These are phyloP conservation scores for Streptopelia turtur DNA, from an alignment of 2,797 vertebrate species.

Conservation along the genomic window DNA sequence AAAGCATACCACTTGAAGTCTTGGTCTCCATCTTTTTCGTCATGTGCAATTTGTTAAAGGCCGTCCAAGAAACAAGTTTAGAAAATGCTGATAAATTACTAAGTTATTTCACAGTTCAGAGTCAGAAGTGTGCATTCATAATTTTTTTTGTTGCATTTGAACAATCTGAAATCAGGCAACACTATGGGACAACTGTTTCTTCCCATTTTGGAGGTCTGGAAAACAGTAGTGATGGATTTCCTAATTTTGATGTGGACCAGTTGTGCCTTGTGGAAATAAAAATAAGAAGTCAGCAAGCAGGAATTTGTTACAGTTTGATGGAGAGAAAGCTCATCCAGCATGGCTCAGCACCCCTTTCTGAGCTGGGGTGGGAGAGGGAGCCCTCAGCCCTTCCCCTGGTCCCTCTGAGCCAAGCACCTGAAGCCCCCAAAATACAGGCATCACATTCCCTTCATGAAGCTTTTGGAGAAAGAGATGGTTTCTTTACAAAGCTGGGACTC, in stretches of 20 bases:
- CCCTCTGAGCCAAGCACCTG: neutral
- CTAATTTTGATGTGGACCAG: neutral
- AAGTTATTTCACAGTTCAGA: neutral
- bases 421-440: neutral
- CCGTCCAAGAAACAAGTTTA: neutral
- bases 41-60: neutral
- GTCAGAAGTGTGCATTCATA: neutral
- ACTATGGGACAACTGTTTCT: neutral
- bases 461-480: neutral
- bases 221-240: neutral
- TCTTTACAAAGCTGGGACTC: neutral
- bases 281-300: neutral
- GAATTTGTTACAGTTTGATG: neutral
- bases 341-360: neutral
- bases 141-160: neutral
- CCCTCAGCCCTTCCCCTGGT: neutral
- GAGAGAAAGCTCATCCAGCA: neutral
- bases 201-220: neutral
- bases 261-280: fast-evolving
- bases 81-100: neutral
- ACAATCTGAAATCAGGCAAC: neutral
- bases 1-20: neutral
- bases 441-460: neutral
- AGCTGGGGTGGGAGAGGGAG: neutral
- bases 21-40: neutral